Base-by-base conservation (phyloP, 1,140 invertebrate species). In the Pseudachorutes palmiensis region DNA sequence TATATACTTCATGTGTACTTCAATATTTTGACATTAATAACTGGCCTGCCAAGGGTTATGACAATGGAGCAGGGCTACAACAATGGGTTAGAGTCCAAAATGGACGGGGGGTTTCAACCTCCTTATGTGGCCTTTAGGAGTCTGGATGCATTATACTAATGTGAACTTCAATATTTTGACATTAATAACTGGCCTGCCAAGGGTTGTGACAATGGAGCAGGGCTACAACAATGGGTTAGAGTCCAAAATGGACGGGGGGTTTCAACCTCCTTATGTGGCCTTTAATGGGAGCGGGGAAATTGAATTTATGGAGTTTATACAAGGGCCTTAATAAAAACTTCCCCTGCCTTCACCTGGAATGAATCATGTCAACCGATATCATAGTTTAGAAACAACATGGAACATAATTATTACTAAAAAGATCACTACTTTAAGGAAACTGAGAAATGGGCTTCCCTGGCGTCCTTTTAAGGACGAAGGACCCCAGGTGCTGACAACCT, bases 401-500 rank as follows among this genome's bases (percentile, higher is more conserved):
- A 19, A 14, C 51, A 55, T 55, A 26, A 55, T 55, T 55, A 55
- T 5, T 12, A 16, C 5, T 14, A 55, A 55, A 26, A 55, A 55
- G 24, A 55, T 55, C 51, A 55, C 9, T n/a, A 55, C 5, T 55
- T 45, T 55, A 22, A 16, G 51, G 12, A 55, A 55, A 55, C 24
- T 55, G 12, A 19, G 24, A 55, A 26, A 5, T 3, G 5, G 12
- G 5, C 14, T 26, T 22, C 24, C 24, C 24, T 12, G 12, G 3
- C 59, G 55, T 41, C 62, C 66, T 49, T 68, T 57, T 65, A 61
- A 62, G 67, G n/a, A 19, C 2, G 30, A 41, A 30, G 33, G 55
- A 61, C 70, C 66, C 66, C 70, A 68, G 70, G 70, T 68, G 70
- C 66, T 68, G 70, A 71, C 70, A 68, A 57, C 31, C 51, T 33